Evolutionary conservation across 1,140 invertebrate genomes (phyloP), one percentile per base, ranked within the genome.

Genomic region (Zaprionus inermis): DNA sequence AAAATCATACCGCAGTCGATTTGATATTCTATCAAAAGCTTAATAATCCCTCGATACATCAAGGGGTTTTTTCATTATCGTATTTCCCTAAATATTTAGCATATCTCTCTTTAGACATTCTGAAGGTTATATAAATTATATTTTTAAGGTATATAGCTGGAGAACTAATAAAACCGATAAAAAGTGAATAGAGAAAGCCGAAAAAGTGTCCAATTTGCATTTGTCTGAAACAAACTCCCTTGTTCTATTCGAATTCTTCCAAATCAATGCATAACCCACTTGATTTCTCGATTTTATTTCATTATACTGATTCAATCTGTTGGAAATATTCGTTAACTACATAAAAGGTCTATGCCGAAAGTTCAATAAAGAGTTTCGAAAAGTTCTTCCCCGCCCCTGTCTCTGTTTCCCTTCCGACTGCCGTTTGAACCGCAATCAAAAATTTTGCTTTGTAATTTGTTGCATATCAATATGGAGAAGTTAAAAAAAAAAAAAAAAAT

Each of bases 371-470:
- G 20, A 49, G 44, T 49, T 49, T 9, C 16, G 10, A 18, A 41
- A 14, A 7, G 38, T 16, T 7, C 6, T 41, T n/a, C 11, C n/a
- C 38, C n/a, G 9, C 18, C 16, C 1, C 16, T 20, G 9, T 10
- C 44, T 20, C 44, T 12, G 4, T 49, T 11, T 12, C 16, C 44
- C 9, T n/a, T 18, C 16, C 20, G 44, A 49, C 4, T 11, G 16
- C 36, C 36, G 36, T 46, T 18, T 18, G 44, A 49, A 49, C 44
- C 18, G 20, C 18, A 49, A 49, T 49, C 44, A 22, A 12, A 20
- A 49, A 16, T 49, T 20, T 49, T 49, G 44, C 44, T 49, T 49
- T 49, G 18, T 49, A 49, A 49, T 49, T 49, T 49, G 44, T 49
- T 49, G 44, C 44, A 49, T 49, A 49, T 49, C 44, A 49, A 49